Evolutionary conservation across 2,888 invertebrate species (phyloP).

Genomic region (Lagria hirta): DNA sequence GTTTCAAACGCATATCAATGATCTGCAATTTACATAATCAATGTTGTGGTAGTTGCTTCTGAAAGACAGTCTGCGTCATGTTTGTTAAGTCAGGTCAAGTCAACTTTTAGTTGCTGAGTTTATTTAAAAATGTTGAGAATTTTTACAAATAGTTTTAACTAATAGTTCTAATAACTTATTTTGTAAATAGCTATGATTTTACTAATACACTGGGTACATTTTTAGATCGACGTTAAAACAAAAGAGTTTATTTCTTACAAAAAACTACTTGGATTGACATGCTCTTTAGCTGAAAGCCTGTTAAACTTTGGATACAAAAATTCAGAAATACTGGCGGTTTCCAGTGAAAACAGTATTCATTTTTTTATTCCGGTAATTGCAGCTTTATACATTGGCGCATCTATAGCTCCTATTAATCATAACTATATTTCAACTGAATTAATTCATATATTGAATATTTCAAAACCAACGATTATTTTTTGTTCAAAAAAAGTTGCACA

Average conservation of each 20-base stretch:
- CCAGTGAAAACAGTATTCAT: constrained; percentile 40
- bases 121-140: too few relatives aligned
- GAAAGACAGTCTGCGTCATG: too few relatives aligned
- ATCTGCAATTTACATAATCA: too few relatives aligned
- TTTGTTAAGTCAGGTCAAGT: too few relatives aligned
- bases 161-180: too few relatives aligned
- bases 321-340: constrained; percentile 37
- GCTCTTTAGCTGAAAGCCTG: constrained; percentile 37
- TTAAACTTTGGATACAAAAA: constrained; percentile 31
- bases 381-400: constrained; percentile 37
- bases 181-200: too few relatives aligned
- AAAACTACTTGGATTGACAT: constrained; percentile 33
- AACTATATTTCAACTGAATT: constrained; percentile 37
- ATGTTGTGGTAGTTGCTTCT: too few relatives aligned
- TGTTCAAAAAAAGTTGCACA: constrained; percentile 56
- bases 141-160: too few relatives aligned
- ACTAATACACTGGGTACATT: constrained; percentile 13
- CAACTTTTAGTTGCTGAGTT: too few relatives aligned
- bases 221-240: constrained; percentile 40
- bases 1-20: too few relatives aligned
- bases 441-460: constrained; percentile 62
- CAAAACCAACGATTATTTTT: constrained; percentile 67
- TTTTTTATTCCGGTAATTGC: constrained; percentile 41
- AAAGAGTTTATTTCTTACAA: constrained; percentile 33
- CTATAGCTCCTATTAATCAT: constrained; percentile 38